These are phyloP conservation scores for Acrobasis repandana DNA, from an alignment of 2,888 invertebrate species.

Conservation along the genomic window DNA sequence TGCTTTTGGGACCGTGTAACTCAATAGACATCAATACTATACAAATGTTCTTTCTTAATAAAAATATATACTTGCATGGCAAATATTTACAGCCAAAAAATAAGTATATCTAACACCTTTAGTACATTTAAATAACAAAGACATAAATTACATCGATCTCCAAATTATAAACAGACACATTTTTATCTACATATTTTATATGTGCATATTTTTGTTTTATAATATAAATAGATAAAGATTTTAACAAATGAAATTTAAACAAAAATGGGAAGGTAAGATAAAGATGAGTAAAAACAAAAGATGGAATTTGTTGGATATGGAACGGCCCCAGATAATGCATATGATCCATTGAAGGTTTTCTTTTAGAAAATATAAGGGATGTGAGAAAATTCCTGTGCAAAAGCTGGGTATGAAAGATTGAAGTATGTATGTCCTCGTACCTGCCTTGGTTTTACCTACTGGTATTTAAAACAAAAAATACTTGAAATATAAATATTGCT, in stretches of 20 bases:
- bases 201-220: background rate
- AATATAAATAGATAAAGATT: background rate
- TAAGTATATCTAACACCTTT: too few relatives aligned
- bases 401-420: background rate
- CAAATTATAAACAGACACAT: too few relatives aligned
- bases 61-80: too few relatives aligned
- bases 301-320: slow-evolving; percentile 8
- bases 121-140: too few relatives aligned
- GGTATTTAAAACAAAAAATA: too few relatives aligned
- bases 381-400: slow-evolving; percentile 1
- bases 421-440: background rate
- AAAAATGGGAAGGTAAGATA: background rate
- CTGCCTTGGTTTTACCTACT: background rate
- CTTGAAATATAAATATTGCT: too few relatives aligned
- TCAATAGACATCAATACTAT: too few relatives aligned
- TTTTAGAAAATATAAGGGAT: slow-evolving; percentile 17
- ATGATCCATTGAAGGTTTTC: slow-evolving; percentile 22
- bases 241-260: background rate
- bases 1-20: too few relatives aligned
- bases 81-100: too few relatives aligned
- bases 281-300: slow-evolving; percentile 6
- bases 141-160: too few relatives aligned
- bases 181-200: too few relatives aligned
- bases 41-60: too few relatives aligned
- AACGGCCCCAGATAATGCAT: slow-evolving; percentile 13